Base-by-base conservation (phyloP, 2,113 vertebrate genomes). In the Spheniscus mendiculus region DNA sequence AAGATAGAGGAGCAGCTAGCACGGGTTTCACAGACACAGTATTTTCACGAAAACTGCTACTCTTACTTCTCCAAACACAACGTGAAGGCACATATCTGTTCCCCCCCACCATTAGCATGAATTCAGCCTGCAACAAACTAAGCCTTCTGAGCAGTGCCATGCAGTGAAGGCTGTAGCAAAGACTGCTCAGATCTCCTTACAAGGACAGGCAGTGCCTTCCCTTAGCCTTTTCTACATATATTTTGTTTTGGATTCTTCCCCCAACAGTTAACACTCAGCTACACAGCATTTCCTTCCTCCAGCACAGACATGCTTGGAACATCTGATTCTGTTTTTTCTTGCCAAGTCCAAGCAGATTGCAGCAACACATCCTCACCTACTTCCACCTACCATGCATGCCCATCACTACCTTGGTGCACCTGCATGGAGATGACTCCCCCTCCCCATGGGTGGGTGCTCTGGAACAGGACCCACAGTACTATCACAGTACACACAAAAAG, bases 331-430 rank as follows among this genome's bases (percentile, higher is more conserved):
- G 5, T 7, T 78, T 65, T 56, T 56, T 62, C 49, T 66, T 91
- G 89, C 45, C 63, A 86, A 65, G 38, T 61, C 40, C 79, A 86
- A 83, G 66, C 14, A 79, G 27, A 83, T 0, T 44, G 52, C 83
- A 86, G 49, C 47, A 72, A 72, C 18, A 26, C 45, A 38, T 58
- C 23, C 53, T 49, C 45, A 29, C 12, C 27, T 61, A 18, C 56
- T 45, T 26, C n/a, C 15, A 87, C 21, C 32, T 30, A 36, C 27
- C 55, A 44, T 0, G 1, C 2, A 0, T 4, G 8, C 18, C 77
- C 52, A 71, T 30, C 45, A 44, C 20, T 6, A 34, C 40, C 7
- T 10, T 11, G 15, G 9, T 49, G 17, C 19, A 12, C 20, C 50
- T 17, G 19, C 40, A 26, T 0, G 1, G 32, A 86, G 58, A 15